Evolutionary conservation across 2,113 vertebrate species (phyloP).

Genomic region (Mustela nigripes): DNA sequence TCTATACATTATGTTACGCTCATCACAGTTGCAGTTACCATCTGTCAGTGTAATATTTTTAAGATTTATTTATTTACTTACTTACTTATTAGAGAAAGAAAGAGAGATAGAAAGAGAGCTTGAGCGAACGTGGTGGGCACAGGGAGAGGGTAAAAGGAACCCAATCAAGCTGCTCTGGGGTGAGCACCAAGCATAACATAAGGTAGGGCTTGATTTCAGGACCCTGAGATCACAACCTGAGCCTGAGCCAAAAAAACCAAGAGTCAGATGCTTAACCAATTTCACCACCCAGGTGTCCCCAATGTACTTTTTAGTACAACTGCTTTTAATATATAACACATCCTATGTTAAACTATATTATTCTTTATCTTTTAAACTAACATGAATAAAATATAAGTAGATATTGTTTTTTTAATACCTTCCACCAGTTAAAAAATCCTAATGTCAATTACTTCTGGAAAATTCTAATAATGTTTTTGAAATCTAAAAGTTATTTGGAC

Average conservation of each 20-base stretch:
- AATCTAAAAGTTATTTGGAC: conserved; percentile 81
- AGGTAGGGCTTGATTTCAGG: not conserved
- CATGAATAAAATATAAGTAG: conserved; percentile 15
- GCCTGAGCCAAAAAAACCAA: not conserved
- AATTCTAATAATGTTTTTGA: conserved; percentile 80
- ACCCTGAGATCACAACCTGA: not conserved
- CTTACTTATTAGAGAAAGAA: not conserved
- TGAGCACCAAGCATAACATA: not conserved
- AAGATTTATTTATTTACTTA: not conserved
- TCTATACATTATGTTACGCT: not conserved
- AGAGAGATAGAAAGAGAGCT: not conserved
- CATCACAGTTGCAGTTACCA: not conserved
- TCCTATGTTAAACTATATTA: conserved; percentile 10
- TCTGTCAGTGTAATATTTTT: not conserved
- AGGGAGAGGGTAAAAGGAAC: not conserved
- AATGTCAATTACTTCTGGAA: conserved; percentile 79
- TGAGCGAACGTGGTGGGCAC: not conserved
- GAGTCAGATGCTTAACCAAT: not conserved
- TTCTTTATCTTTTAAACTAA: conserved; percentile 20
- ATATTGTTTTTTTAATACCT: conserved; percentile 47
- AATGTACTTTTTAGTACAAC: not conserved
- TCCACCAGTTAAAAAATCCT: conserved; percentile 56
- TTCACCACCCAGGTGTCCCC: not conserved
- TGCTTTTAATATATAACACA: not conserved
- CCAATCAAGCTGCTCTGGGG: not conserved